These are phyloP conservation scores for Macrocentrus cingulum DNA, from an alignment of 1,140 invertebrate genomes.

Conservation along the genomic window DNA sequence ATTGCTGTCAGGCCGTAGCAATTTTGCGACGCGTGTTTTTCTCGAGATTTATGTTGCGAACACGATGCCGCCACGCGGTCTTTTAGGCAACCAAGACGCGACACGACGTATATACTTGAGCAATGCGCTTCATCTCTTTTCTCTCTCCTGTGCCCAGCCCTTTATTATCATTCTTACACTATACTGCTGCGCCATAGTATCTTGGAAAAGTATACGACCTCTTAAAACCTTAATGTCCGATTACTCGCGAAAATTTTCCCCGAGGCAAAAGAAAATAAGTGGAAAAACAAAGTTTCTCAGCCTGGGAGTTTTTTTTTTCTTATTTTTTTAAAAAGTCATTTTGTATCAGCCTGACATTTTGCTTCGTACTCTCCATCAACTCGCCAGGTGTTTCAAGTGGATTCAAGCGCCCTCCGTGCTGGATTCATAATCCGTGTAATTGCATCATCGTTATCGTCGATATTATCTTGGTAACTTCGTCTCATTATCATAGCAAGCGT, in stretches of 20 bases:
- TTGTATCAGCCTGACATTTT: too few species aligned
- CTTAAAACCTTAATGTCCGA: too few species aligned
- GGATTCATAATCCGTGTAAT: conserved; percentile 18
- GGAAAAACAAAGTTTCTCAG: too few species aligned
- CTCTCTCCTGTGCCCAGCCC: background rate
- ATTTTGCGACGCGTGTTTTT: conserved; percentile 42
- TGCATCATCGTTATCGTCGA: conserved; percentile 20
- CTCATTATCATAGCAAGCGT: conserved; percentile 20
- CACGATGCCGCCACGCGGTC: conserved; percentile 17
- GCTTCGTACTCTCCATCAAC: too few species aligned
- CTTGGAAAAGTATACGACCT: background rate
- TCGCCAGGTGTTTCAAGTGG: too few species aligned
- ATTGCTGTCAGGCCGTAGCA: conserved; percentile 38
- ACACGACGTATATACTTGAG: background rate
- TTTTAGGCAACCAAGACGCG: background rate
- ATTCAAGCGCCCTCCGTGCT: background rate
- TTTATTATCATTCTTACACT: background rate
- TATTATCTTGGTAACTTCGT: conserved; percentile 19
- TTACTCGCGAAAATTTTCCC: too few species aligned
- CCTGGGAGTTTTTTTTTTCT: too few species aligned
- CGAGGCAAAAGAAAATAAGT: too few species aligned
- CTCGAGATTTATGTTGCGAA: conserved; percentile 41
- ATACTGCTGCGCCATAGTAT: background rate
- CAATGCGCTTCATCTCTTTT: background rate
- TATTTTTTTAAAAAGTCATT: too few species aligned